Conservation (phyloP, 2,113 vertebrate genomes). For the Pantherophis guttatus region DNA sequence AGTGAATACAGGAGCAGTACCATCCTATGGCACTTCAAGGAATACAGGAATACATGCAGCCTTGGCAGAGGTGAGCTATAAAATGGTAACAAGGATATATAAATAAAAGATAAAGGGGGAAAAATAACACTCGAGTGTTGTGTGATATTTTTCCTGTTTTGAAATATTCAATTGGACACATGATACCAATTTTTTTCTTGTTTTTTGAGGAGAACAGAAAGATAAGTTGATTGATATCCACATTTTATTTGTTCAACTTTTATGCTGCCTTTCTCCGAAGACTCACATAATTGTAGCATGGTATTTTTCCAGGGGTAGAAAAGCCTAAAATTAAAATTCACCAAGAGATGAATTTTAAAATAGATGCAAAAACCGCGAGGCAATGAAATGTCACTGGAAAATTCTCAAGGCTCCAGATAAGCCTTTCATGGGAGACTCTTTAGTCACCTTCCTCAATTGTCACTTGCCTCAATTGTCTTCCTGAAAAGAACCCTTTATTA, state of each 20-base stretch:
- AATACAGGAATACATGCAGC: conserved; percentile 24
- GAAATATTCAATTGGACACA: neutral
- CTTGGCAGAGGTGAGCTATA: conserved; percentile 29
- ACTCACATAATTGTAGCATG: neutral
- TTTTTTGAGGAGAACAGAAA: neutral
- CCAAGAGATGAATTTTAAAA: neutral
- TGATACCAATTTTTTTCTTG: neutral
- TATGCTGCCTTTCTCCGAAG: too few relatives aligned
- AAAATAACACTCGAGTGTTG: neutral
- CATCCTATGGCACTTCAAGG: conserved; percentile 10
- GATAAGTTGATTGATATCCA: neutral
- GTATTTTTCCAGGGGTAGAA: neutral
- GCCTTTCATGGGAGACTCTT: neutral
- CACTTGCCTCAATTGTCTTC: neutral
- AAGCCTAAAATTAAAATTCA: neutral
- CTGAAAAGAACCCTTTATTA: neutral
- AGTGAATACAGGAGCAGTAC: neutral
- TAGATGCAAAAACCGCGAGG: neutral
- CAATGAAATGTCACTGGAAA: neutral
- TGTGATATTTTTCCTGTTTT: neutral
- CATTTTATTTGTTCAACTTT: too few relatives aligned
- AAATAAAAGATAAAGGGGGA: neutral
- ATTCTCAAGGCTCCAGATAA: neutral
- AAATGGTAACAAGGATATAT: neutral
- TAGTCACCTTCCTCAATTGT: neutral